Percentiles rank a stretch among this genome's conserved stretches.
Evolutionary conservation across 2,797 vertebrate species (phyloP).

Genomic region (Leuciscus waleckii): DNA sequence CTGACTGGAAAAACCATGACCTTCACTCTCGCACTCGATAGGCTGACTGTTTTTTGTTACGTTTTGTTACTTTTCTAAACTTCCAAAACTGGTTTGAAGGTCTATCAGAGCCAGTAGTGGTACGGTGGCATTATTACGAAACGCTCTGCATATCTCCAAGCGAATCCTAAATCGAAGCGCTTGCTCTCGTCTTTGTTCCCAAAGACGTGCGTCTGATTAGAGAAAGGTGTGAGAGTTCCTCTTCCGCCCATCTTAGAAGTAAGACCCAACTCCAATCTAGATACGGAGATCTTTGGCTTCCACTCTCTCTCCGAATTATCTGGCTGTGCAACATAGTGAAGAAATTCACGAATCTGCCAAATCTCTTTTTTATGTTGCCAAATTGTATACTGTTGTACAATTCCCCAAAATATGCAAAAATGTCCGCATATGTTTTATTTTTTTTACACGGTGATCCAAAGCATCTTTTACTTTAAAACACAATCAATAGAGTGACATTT

Average conservation of each 20-base stretch:
- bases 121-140: slow-evolving; percentile 71
- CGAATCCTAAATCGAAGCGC: slow-evolving; percentile 76
- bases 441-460: slow-evolving; percentile 48
- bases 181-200: slow-evolving; percentile 68
- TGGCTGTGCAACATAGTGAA: slow-evolving; percentile 21
- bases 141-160: slow-evolving; percentile 79
- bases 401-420: slow-evolving; percentile 29
- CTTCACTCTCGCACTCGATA: slow-evolving; percentile 73
- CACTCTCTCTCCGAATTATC: slow-evolving; percentile 3
- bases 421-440: slow-evolving; percentile 42
- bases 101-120: slow-evolving; percentile 65
- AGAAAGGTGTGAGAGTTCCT: slow-evolving; percentile 1
- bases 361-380: slow-evolving; percentile 76
- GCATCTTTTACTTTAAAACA: slow-evolving; percentile 6
- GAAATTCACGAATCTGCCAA: slow-evolving; percentile 83
- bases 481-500: slow-evolving; percentile 36
- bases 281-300: background rate
- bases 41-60: slow-evolving; percentile 82
- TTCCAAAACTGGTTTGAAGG: slow-evolving; percentile 67
- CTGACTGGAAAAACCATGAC: slow-evolving; percentile 47
- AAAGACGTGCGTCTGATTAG: slow-evolving; percentile 42
- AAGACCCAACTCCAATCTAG: background rate
- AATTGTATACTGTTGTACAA: slow-evolving; percentile 64
- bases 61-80: slow-evolving; percentile 79
- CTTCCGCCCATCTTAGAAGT: background rate